These are phyloP conservation scores for Mus spretus DNA, from an alignment of 2,797 vertebrate genomes.

Conservation along the genomic window DNA sequence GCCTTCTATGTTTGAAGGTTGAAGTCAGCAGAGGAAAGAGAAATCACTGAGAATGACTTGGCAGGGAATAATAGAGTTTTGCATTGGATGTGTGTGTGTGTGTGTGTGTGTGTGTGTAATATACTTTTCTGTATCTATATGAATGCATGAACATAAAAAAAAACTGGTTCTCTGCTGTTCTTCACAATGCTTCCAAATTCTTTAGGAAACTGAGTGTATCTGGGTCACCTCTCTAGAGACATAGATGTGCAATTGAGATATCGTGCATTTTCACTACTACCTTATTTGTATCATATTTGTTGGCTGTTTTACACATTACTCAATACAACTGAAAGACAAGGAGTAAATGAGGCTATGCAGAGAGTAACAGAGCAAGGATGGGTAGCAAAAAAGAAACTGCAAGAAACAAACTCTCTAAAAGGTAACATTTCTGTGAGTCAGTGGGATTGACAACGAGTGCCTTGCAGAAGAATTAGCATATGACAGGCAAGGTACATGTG, in stretches of 20 bases:
- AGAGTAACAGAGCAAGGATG: neutral
- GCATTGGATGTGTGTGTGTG: neutral
- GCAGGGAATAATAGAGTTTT: neutral
- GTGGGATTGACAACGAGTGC: slow-evolving; percentile 32
- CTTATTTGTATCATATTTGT: neutral
- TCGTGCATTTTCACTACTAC: neutral
- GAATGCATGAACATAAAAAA: neutral
- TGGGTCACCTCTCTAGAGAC: neutral
- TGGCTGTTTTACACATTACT: slow-evolving; percentile 50
- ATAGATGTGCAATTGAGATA: neutral
- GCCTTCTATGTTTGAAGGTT: neutral
- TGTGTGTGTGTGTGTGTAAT: neutral
- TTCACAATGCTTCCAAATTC: neutral
- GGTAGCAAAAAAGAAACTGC: neutral
- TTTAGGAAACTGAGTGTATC: neutral
- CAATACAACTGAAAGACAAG: neutral
- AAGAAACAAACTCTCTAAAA: slow-evolving; percentile 1
- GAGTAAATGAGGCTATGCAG: neutral
- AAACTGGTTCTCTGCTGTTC: neutral
- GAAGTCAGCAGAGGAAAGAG: neutral
- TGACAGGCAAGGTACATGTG: neutral
- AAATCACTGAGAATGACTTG: neutral
- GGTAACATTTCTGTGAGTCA: neutral
- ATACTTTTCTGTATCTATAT: neutral
- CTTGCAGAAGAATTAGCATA: neutral